Conservation (phyloP, 2,888 invertebrate species). For the Trichopoda pennipes region DNA sequence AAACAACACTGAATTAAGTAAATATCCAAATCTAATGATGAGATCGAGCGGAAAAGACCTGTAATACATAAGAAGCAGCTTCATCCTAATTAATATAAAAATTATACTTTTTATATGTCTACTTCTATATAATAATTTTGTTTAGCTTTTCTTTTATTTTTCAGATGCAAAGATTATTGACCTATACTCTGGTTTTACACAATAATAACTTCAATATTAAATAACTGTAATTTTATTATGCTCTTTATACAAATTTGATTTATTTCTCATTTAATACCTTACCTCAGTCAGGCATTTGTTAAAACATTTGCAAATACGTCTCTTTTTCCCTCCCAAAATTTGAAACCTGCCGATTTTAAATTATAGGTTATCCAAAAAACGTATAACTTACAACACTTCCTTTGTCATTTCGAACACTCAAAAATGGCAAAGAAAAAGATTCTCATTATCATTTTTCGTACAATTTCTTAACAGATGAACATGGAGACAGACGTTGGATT, state of each 20-base stretch:
- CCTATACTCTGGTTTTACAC: neutral
- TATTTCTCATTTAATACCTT: neutral
- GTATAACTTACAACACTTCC: constrained; percentile 62
- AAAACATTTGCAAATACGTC: too few species aligned
- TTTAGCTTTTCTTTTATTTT: too few species aligned
- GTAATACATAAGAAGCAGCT: too few species aligned
- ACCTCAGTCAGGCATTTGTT: neutral
- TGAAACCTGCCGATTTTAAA: constrained; percentile 62
- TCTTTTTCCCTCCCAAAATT: neutral
- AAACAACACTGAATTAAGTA: too few species aligned
- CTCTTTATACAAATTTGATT: neutral
- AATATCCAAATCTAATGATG: too few species aligned
- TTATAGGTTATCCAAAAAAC: constrained; percentile 60
- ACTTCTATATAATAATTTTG: too few species aligned
- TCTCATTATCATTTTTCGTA: constrained; percentile 56
- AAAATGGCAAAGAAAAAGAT: constrained; percentile 22
- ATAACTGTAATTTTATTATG: neutral
- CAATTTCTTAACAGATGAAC: constrained; percentile 13
- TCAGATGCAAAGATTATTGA: neutral
- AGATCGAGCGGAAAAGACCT: too few species aligned
- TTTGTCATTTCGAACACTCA: constrained; percentile 63
- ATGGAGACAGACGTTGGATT: neutral
- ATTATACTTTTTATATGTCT: too few species aligned
- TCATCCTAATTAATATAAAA: too few species aligned
- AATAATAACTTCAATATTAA: neutral